Conservation (phyloP, 2,888 invertebrate genomes). For the Acronicta psi region DNA sequence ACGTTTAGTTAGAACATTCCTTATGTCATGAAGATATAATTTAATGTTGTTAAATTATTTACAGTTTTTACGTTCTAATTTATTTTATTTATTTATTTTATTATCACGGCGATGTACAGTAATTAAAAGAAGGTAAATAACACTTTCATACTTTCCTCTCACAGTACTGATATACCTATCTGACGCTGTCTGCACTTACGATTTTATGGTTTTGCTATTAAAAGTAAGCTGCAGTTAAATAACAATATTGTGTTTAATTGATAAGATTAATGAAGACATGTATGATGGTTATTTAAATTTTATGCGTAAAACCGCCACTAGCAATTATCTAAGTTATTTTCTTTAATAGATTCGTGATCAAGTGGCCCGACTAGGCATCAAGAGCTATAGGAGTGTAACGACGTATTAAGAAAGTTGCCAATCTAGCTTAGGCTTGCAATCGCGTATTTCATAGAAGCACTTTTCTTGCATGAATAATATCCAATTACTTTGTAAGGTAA, state of each 20-base stretch:
- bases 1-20: too few species aligned
- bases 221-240: background rate
- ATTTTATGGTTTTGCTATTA: slow-evolving; percentile 3
- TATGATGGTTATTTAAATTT: slow-evolving; percentile 11
- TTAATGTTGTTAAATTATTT: too few species aligned
- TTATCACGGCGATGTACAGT: too few species aligned
- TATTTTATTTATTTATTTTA: too few species aligned
- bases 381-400: slow-evolving; percentile 29
- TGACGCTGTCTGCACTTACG: too few species aligned
- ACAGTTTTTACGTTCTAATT: too few species aligned
- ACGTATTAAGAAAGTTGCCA: slow-evolving; percentile 70
- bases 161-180: too few species aligned
- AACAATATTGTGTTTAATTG: background rate
- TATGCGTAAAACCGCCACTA: background rate
- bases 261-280: background rate
- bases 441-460: slow-evolving; percentile 69
- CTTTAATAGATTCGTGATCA: slow-evolving; percentile 28
- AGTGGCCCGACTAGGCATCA: slow-evolving; percentile 28
- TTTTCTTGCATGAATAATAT: slow-evolving; percentile 65
- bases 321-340: slow-evolving; percentile 31
- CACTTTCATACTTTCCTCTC: too few species aligned
- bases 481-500: slow-evolving; percentile 57
- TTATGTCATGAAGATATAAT: too few species aligned
- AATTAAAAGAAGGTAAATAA: too few species aligned
- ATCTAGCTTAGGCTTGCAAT: slow-evolving; percentile 60